phyloP scores from a whole-genome alignment of 2,113 vertebrate genomes.

The Ciconia stormi region DNA sequence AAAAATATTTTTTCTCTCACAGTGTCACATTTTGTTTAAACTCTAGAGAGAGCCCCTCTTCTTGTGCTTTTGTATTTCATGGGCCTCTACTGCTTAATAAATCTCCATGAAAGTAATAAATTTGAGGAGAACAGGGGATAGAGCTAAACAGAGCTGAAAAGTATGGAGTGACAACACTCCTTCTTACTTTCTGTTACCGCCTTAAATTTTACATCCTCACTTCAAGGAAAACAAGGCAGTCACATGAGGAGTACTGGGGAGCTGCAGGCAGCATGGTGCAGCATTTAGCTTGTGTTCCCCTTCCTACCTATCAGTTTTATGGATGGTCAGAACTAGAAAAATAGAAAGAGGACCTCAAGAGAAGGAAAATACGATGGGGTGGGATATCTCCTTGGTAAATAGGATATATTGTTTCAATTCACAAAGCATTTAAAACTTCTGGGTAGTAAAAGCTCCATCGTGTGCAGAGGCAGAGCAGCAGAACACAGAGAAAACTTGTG shows the following conservation, averaged over 20 bases:
- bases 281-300: background rate
- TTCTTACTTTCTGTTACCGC: background rate
- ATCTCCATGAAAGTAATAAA: background rate
- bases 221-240: background rate
- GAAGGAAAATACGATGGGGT: background rate
- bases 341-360: background rate
- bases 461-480: background rate
- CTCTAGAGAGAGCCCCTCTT: background rate
- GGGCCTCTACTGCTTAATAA: background rate
- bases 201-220: background rate
- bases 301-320: background rate
- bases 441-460: background rate
- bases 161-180: background rate
- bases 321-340: background rate
- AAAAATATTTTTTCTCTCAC: background rate
- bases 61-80: background rate
- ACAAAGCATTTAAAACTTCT: background rate
- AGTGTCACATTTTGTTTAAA: background rate
- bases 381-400: background rate
- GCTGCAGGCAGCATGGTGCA: background rate
- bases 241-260: background rate
- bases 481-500: background rate
- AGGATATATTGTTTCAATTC: background rate
- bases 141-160: background rate
- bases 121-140: background rate